A percentile compares a stretch with the other conserved stretches of the same genome.
These are phyloP conservation scores for Minunthozetes semirufus DNA, from an alignment of 2,888 invertebrate genomes.

Conservation along the genomic window DNA sequence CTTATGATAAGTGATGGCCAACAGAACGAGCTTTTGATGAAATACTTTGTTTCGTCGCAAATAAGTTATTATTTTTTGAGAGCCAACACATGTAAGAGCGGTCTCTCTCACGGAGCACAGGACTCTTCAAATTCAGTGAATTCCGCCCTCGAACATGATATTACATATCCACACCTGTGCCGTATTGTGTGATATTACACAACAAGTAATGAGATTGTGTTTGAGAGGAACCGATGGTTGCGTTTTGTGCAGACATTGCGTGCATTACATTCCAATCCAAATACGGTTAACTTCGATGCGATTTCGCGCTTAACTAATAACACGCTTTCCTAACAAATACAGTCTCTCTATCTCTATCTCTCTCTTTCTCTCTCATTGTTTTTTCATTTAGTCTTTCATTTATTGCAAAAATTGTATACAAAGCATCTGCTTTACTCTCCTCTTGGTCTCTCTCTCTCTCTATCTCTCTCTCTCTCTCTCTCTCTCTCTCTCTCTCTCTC, in stretches of 20 bases:
- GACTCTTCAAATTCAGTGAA: constrained; percentile 1
- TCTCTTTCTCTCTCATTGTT: neutral
- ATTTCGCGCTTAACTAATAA: constrained; percentile 6
- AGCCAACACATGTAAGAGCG: constrained; percentile 13
- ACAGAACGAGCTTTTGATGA: constrained; percentile 21
- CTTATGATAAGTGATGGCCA: constrained; percentile 16
- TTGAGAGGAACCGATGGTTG: neutral
- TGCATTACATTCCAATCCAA: constrained; percentile 10
- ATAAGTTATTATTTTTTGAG: constrained; percentile 28
- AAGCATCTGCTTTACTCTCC: too few relatives aligned
- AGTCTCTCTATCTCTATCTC: neutral
- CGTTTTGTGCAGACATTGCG: neutral
- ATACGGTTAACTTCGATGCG: constrained; percentile 22
- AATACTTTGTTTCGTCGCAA: constrained; percentile 19
- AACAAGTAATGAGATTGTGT: constrained; percentile 27
- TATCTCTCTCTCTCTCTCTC: too few relatives aligned
- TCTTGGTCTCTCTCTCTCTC: too few relatives aligned
- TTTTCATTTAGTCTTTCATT: neutral
- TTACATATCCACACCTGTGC: constrained; percentile 25
- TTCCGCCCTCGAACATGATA: constrained; percentile 25
- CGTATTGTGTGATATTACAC: constrained; percentile 19
- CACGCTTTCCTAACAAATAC: neutral
- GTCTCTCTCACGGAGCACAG: constrained; percentile 11
- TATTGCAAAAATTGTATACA: neutral
- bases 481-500: too few relatives aligned